phyloP scores from a whole-genome alignment of 2,113 vertebrate species.

The Bettongia penicillata region DNA sequence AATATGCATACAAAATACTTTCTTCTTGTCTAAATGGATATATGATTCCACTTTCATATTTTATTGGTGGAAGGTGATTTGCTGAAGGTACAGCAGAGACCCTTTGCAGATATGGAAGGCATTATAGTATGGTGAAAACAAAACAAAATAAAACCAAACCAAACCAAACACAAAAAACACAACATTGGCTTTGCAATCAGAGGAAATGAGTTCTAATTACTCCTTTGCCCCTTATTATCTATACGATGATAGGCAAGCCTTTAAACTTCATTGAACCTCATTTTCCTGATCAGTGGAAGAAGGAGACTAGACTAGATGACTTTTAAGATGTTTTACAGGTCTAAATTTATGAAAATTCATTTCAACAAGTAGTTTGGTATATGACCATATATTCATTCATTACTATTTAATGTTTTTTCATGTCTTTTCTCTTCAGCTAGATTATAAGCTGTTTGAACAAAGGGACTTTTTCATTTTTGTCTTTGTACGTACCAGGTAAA shows the following conservation, averaged over 20 bases:
- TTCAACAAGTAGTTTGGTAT: not conserved
- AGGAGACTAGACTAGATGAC: not conserved
- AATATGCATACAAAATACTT: not conserved
- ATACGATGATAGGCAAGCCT: not conserved
- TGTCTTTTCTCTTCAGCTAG: not conserved
- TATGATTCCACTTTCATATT: not conserved
- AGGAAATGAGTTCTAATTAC: not conserved
- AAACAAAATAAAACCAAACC: too few relatives aligned
- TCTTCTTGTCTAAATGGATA: not conserved
- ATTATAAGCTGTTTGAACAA: not conserved
- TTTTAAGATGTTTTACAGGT: not conserved
- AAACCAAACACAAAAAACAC: too few relatives aligned
- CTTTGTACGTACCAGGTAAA: not conserved
- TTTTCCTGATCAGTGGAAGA: not conserved
- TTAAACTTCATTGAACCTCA: not conserved
- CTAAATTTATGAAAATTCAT: not conserved
- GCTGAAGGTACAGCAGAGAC: not conserved
- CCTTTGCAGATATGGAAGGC: not conserved
- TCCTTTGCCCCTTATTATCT: too few relatives aligned
- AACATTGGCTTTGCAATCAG: too few relatives aligned
- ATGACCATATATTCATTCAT: not conserved
- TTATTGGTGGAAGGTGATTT: not conserved
- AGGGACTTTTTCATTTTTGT: not conserved
- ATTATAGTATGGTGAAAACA: not conserved
- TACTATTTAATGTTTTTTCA: not conserved